Base-by-base conservation (phyloP, 2,113 vertebrate species). In the Psammodynastes pulverulentus region DNA sequence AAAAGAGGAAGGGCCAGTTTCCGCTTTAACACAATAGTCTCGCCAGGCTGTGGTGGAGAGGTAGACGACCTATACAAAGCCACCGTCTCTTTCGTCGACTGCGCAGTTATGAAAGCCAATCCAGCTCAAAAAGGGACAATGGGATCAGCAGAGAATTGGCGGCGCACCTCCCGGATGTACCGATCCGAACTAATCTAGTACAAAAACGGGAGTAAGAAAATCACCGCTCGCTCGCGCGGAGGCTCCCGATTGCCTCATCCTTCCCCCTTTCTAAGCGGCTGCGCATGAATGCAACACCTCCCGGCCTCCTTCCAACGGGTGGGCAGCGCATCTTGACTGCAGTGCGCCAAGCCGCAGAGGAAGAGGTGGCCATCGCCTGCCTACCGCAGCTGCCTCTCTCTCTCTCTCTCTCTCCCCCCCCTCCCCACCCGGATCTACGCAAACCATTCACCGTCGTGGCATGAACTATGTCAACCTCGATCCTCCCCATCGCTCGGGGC, bases 281-380 rank as follows among this genome's bases (percentile, higher is more conserved):
- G 72, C 72, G 72, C 56, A 46, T 1, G 48, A 84, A 6, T 12
- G 90, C 56, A 39, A 53, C 3, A 13, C 5, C n/a, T 48, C 39
- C 88, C 43, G 5, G 84, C 19, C 43, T 26, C 45, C 15, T 12
- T 17, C 7, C 0, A 5, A 43, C 46, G 46, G 84, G 52, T 17
- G 17, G 53, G 89, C 58, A 84, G 29, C 67, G 67, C 90, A 62
- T 88, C 91, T 58, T 84, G 67, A 46, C 90, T 62, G 90, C 72
- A 58, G 52, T 85, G 92, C 90, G 88, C 91, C 39, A 92, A 89
- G 72, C 88, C 52, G 29, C 29, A n/a, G 10, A 1, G 52, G 79
- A 52, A 17, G 51, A 17, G 54, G 24, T 2, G 23, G 1, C 53
- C 2, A 46, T n/a, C 58, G n/a, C 45, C 67, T 3, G 5, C 88